Evolutionary conservation across 2,888 invertebrate genomes (phyloP).

Genomic region (Standfussiana lucernea): DNA sequence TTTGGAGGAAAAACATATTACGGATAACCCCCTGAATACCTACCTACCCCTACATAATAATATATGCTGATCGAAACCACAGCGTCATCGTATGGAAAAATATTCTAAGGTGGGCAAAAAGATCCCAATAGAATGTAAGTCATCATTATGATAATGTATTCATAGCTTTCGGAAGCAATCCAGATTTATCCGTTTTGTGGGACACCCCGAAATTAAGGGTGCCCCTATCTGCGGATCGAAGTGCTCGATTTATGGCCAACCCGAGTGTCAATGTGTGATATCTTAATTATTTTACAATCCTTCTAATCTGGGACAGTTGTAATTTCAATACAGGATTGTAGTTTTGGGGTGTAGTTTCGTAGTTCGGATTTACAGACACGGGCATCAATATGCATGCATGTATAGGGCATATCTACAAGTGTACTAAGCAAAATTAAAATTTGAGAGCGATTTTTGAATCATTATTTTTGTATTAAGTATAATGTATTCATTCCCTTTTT

Average conservation of each 20-base stretch:
- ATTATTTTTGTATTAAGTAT: no score
- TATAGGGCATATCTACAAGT: background rate
- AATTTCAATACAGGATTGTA: slow-evolving; percentile 49
- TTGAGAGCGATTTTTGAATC: no score
- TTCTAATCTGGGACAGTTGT: slow-evolving; percentile 66
- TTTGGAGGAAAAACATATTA: background rate
- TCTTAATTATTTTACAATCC: slow-evolving; percentile 82
- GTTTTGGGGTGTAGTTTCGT: slow-evolving; percentile 30
- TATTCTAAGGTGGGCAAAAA: slow-evolving; percentile 58
- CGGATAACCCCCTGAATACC: background rate
- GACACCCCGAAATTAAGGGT: slow-evolving; percentile 67
- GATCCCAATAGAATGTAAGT: slow-evolving; percentile 54
- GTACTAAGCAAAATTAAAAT: no score
- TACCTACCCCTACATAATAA: slow-evolving; percentile 14
- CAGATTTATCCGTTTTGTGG: slow-evolving; percentile 75
- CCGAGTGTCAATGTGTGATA: slow-evolving; percentile 74
- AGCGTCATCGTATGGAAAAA: slow-evolving; percentile 44
- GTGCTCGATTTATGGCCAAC: slow-evolving; percentile 73
- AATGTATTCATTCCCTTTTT: no score
- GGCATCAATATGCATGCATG: background rate
- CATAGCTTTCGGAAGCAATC: slow-evolving; percentile 79
- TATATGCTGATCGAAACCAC: slow-evolving; percentile 40
- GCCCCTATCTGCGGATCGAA: slow-evolving; percentile 58
- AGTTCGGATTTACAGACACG: background rate
- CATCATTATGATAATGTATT: slow-evolving; percentile 78